phyloP scores from a whole-genome alignment of 2,113 vertebrate species.

The Lipophrys pholis region DNA sequence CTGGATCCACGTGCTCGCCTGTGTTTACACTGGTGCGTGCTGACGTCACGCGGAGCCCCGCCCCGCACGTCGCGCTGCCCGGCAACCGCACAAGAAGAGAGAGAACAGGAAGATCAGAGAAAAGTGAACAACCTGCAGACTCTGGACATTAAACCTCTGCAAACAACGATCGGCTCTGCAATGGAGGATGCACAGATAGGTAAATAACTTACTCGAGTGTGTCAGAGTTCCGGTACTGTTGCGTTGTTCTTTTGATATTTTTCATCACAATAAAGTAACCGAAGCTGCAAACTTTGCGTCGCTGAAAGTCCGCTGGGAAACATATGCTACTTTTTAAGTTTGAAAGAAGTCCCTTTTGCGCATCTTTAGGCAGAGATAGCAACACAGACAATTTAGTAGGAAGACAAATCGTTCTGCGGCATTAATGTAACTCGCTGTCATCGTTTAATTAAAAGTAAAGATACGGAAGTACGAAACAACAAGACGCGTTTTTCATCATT shows the following conservation, averaged over 20 bases:
- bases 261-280: constrained; percentile 61
- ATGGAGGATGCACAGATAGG: constrained; percentile 82
- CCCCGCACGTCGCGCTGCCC: constrained; percentile 71
- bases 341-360: background rate
- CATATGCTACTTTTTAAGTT: constrained; percentile 55
- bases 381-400: background rate
- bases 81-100: constrained; percentile 69
- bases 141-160: constrained; percentile 22
- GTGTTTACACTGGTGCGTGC: constrained; percentile 79
- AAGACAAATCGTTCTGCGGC: background rate
- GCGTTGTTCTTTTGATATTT: background rate
- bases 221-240: background rate
- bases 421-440: background rate
- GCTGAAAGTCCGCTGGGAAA: constrained; percentile 7
- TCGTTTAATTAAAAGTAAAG: background rate
- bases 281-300: constrained; percentile 51
- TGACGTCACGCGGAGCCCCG: constrained; percentile 75
- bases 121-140: constrained; percentile 50
- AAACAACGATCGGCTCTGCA: constrained; percentile 25
- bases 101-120: constrained; percentile 65
- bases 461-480: constrained; percentile 33
- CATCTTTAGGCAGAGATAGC: background rate
- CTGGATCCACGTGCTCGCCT: constrained; percentile 75
- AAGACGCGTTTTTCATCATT: constrained; percentile 1
- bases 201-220: constrained; percentile 36